Conservation (phyloP, 2,797 vertebrate species). For the Myiotriccus ornatus region DNA sequence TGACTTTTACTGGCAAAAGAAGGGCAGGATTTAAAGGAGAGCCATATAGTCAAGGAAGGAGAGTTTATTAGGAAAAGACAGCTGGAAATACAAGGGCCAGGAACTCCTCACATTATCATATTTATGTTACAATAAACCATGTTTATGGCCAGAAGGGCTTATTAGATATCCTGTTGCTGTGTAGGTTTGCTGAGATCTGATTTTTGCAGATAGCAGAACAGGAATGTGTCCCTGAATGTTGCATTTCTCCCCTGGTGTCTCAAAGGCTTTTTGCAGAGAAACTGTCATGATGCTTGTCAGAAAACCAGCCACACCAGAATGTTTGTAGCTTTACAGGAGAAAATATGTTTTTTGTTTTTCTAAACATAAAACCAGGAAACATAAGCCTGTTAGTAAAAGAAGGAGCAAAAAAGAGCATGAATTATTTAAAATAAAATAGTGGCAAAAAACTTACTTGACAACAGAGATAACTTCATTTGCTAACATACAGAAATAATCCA, state of each 20-base stretch:
- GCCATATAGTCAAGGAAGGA: background rate
- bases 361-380: background rate
- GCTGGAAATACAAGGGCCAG: background rate
- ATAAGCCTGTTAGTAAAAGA: background rate
- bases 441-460: background rate
- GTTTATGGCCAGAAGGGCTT: constrained; percentile 20
- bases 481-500: background rate
- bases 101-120: constrained; percentile 17
- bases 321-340: constrained; percentile 1
- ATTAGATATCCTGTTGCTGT: background rate
- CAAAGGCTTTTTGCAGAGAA: constrained; percentile 5
- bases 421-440: background rate
- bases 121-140: constrained; percentile 25
- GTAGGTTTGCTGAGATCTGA: constrained; percentile 4
- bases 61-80: constrained; percentile 3
- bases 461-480: background rate
- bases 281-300: background rate
- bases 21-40: constrained; percentile 11
- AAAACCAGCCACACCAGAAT: background rate
- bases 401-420: background rate
- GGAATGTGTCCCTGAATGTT: background rate
- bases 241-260: background rate
- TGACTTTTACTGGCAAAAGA: background rate
- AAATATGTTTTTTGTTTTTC: constrained; percentile 1
- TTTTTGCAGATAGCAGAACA: background rate